Evolutionary conservation across 92 coral and sea anemone genomes (phyloP).

Genomic region (Parazoanthus swiftii): DNA sequence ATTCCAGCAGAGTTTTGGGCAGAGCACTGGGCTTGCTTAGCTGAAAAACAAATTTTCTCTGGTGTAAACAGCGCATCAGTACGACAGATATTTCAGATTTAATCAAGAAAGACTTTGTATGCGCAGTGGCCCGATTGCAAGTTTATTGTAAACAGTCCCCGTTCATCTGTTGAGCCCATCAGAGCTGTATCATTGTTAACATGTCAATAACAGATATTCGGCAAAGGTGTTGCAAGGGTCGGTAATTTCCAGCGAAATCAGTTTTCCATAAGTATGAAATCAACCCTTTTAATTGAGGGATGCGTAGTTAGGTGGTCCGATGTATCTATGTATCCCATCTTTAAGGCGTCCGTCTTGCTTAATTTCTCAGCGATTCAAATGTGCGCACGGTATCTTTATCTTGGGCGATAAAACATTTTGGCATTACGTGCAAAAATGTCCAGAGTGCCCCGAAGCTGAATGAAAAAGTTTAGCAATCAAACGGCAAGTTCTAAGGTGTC

Average conservation of each 20-base stretch:
- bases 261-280: not conserved
- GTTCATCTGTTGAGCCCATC: slow-evolving; percentile 9
- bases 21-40: not conserved
- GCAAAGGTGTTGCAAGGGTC: not conserved
- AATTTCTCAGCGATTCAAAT: not conserved
- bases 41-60: not conserved
- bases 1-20: not conserved
- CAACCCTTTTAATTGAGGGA: not conserved
- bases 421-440: slow-evolving; percentile 19
- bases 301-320: not conserved
- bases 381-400: not conserved
- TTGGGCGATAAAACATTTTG: not conserved
- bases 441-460: slow-evolving; percentile 10
- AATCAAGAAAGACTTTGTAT: no score
- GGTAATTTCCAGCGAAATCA: slow-evolving; percentile 7
- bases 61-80: not conserved
- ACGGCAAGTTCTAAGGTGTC: no score
- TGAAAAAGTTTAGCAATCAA: not conserved
- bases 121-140: not conserved
- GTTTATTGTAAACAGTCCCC: no score
- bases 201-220: slow-evolving; percentile 6
- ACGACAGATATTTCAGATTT: not conserved
- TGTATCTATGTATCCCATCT: not conserved
- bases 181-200: not conserved
- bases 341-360: not conserved